These are phyloP conservation scores for Macroglossus sobrinus DNA, from an alignment of 2,113 vertebrate species.

Conservation along the genomic window DNA sequence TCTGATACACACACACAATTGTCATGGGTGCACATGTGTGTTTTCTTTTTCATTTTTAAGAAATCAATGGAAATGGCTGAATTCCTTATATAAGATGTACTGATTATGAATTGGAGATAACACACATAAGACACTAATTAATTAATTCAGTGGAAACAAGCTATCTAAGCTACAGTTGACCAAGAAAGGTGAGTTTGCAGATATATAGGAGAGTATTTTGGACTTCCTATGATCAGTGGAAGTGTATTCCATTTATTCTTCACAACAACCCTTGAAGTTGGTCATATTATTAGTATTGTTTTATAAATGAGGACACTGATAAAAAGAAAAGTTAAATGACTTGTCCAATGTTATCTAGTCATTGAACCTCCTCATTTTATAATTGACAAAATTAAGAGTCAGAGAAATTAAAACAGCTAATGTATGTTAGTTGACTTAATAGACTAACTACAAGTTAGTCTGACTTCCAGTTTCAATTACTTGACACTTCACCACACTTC, in stretches of 20 bases:
- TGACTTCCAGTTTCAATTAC: background rate
- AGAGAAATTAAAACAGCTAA: background rate
- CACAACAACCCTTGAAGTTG: background rate
- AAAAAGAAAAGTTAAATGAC: constrained; percentile 1
- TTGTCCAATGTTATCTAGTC: background rate
- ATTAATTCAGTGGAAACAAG: background rate
- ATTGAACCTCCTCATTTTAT: background rate
- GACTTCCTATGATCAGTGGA: background rate
- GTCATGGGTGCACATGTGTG: background rate
- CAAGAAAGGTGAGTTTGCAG: background rate
- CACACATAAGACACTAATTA: background rate
- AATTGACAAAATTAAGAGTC: background rate
- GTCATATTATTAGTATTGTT: background rate
- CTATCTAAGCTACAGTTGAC: background rate
- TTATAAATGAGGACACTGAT: background rate
- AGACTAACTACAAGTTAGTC: background rate
- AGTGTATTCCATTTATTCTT: background rate
- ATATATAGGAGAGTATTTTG: background rate
- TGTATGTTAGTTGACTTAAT: background rate
- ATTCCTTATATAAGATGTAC: background rate
- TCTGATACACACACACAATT: background rate
- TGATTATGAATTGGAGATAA: background rate
- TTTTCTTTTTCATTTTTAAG: background rate
- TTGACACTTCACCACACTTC: background rate
- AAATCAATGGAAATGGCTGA: background rate